Conservation (phyloP, 2,888 invertebrate species). For the Protodeltote pygarga region DNA sequence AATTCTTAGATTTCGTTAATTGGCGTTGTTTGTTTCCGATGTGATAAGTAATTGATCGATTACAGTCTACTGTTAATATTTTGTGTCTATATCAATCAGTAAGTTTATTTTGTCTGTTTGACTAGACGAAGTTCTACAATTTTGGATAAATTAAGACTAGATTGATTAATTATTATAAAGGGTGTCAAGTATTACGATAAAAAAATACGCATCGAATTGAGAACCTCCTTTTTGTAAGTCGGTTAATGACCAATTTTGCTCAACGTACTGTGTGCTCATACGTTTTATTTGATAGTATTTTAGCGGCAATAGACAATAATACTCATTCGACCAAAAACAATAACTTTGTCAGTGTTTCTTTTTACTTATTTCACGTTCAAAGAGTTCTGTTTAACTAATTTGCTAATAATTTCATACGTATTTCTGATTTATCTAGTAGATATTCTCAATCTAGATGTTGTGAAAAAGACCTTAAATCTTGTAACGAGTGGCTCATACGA, state of each 20-base stretch:
- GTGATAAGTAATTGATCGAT: slow-evolving; percentile 44
- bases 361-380: too few relatives aligned
- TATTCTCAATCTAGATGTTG: too few relatives aligned
- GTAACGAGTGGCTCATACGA: slow-evolving; percentile 42
- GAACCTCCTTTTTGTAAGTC: too few relatives aligned
- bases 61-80: slow-evolving; percentile 35
- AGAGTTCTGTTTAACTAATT: too few relatives aligned
- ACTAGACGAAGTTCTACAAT: slow-evolving; percentile 18
- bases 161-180: too few relatives aligned
- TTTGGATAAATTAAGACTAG: slow-evolving; percentile 13
- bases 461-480: too few relatives aligned
- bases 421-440: too few relatives aligned
- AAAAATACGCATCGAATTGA: too few relatives aligned
- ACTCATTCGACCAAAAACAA: not conserved
- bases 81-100: slow-evolving; percentile 37
- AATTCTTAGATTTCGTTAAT: slow-evolving; percentile 19
- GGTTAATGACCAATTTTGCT: too few relatives aligned
- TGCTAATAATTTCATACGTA: too few relatives aligned
- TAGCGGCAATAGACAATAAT: not conserved
- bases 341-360: too few relatives aligned
- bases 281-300: slow-evolving; percentile 26
- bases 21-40: slow-evolving; percentile 31
- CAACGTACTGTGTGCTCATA: slow-evolving; percentile 5
- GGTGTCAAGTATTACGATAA: not conserved
- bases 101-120: slow-evolving; percentile 32